Evolutionary conservation across 2,797 vertebrate genomes (phyloP).

Genomic region (Helarctos malayanus): DNA sequence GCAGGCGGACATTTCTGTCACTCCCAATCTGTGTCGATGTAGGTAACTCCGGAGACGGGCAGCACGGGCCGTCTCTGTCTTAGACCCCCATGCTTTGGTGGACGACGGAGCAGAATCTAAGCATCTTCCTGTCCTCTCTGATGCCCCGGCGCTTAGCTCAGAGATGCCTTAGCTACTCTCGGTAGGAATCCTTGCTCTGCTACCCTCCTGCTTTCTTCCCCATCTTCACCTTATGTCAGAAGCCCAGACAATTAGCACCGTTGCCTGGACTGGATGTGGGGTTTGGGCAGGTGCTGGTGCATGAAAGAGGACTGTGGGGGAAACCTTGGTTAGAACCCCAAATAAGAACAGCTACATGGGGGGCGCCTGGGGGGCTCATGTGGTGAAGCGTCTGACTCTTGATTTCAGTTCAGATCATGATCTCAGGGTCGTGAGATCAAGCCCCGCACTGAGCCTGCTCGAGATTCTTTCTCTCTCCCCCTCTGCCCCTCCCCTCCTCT

Average conservation of each 20-base stretch:
- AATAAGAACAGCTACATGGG: neutral
- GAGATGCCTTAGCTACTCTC: neutral
- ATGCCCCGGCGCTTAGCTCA: neutral
- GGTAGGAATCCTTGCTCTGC: neutral
- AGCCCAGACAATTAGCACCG: neutral
- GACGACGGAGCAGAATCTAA: neutral
- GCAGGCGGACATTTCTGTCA: neutral
- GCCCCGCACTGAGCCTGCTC: neutral
- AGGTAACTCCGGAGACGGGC: no score
- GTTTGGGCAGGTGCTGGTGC: neutral
- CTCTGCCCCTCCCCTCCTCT: neutral
- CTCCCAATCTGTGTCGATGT: rapidly evolving
- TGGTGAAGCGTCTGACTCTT: neutral
- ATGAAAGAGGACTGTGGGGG: neutral
- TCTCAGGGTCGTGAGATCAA: neutral
- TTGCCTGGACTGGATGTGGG: neutral
- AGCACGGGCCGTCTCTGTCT: neutral
- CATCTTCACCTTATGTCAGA: neutral
- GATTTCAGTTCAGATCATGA: neutral
- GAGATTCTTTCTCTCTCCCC: neutral
- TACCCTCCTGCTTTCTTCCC: neutral
- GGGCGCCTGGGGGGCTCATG: neutral
- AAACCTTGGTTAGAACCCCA: neutral
- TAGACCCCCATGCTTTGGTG: neutral
- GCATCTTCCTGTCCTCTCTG: neutral